A percentile compares a stretch with the other conserved stretches of the same genome.
phyloP scores from a whole-genome alignment of 2,888 invertebrate species.

The Scaptomyza polygonia region DNA sequence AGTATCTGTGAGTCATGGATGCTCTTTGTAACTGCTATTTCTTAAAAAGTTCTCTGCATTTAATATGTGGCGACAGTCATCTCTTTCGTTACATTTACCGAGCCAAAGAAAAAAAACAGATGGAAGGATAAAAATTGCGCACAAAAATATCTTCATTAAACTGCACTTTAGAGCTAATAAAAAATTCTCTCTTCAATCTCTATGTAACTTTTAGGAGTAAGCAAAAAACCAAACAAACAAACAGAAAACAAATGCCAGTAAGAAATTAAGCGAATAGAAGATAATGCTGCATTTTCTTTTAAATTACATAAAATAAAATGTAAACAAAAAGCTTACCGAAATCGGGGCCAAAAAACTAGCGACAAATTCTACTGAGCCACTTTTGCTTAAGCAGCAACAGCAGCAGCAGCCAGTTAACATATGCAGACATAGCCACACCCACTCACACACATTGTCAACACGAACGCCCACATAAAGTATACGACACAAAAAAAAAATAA shows the following conservation, averaged over 20 bases:
- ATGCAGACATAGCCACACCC: slow-evolving; percentile 67
- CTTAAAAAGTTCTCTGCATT: background rate
- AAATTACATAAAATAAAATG: slow-evolving; percentile 68
- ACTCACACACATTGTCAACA: slow-evolving; percentile 63
- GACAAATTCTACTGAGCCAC: slow-evolving; percentile 66
- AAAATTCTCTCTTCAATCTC: slow-evolving; percentile 45
- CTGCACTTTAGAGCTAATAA: slow-evolving; percentile 53
- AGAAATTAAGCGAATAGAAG: slow-evolving; percentile 14
- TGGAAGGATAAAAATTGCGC: background rate
- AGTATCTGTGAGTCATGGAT: background rate
- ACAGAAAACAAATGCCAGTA: background rate
- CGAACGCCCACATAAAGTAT: slow-evolving; percentile 75
- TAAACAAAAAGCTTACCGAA: slow-evolving; percentile 51
- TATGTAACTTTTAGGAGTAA: slow-evolving; percentile 10
- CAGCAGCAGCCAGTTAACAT: slow-evolving; percentile 64
- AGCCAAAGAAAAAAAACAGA: background rate
- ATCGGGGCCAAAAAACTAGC: slow-evolving; percentile 21
- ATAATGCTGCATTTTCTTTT: slow-evolving; percentile 61
- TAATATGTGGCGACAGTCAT: slow-evolving; percentile 19
- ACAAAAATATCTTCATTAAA: slow-evolving; percentile 58
- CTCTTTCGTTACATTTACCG: slow-evolving; percentile 1
- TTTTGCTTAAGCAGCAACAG: slow-evolving; percentile 57
- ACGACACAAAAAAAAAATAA: slow-evolving; percentile 41
- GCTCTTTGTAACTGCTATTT: background rate
- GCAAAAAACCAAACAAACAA: background rate